Conservation (phyloP, 2,113 vertebrate genomes). For the Collichthys lucidus region DNA sequence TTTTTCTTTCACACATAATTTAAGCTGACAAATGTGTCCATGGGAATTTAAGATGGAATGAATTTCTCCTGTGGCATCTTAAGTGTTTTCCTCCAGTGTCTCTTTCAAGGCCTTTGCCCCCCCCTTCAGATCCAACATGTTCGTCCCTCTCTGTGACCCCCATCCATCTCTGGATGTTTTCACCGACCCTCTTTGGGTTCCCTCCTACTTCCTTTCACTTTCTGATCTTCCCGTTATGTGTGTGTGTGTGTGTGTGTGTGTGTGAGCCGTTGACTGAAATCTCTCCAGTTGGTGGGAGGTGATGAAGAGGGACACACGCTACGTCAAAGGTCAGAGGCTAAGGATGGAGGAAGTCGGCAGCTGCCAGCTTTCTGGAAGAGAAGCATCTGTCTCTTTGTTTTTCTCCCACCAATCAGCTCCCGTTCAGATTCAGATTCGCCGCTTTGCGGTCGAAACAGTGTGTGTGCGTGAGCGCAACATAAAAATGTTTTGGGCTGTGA, state of each 20-base stretch:
- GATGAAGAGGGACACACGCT: slow-evolving; percentile 49
- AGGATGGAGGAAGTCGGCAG: slow-evolving; percentile 55
- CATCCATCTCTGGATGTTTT: slow-evolving; percentile 46
- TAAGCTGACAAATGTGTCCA: slow-evolving; percentile 21
- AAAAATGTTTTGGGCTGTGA: not conserved
- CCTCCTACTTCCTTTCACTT: slow-evolving; percentile 49
- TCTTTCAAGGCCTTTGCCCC: slow-evolving; percentile 42
- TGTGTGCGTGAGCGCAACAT: not conserved
- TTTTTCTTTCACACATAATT: slow-evolving; percentile 36
- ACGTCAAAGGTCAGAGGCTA: slow-evolving; percentile 49
- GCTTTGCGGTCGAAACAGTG: not conserved
- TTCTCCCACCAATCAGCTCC: not conserved
- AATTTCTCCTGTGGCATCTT: slow-evolving; percentile 17
- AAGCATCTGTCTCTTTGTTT: slow-evolving; percentile 33
- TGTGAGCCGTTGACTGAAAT: slow-evolving; percentile 46
- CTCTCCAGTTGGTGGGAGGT: slow-evolving; percentile 27
- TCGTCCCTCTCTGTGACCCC: slow-evolving; percentile 54
- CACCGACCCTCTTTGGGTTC: slow-evolving; percentile 33
- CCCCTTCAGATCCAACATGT: slow-evolving; percentile 30
- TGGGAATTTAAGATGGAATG: slow-evolving; percentile 26
- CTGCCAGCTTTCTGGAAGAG: slow-evolving; percentile 35
- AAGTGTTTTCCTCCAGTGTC: slow-evolving; percentile 14
- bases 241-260: slow-evolving; percentile 15
- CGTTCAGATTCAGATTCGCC: not conserved
- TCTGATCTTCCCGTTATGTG: not conserved